These are phyloP conservation scores for Silurus glanis DNA, from an alignment of 2,113 vertebrate species.

Conservation along the genomic window DNA sequence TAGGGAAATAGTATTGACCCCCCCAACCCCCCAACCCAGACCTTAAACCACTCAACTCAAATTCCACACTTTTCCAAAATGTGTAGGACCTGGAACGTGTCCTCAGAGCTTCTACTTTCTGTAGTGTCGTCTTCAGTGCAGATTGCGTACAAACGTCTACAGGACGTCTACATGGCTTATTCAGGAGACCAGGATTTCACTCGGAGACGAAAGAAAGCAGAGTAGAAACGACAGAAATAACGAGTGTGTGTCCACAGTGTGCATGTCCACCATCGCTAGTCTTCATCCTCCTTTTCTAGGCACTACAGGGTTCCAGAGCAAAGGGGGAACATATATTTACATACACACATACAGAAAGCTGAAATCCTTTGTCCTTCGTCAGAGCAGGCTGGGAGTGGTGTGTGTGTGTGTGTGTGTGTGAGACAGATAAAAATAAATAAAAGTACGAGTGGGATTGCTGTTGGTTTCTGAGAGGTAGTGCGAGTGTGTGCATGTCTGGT, in stretches of 20 bases:
- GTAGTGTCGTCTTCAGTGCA: conserved; percentile 27
- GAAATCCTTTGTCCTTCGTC: neutral
- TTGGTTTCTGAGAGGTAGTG: conserved; percentile 53
- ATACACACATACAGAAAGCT: neutral
- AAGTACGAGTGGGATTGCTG: conserved; percentile 39
- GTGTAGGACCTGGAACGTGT: neutral
- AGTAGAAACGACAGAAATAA: conserved; percentile 3
- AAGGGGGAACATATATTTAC: neutral
- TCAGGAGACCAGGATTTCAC: conserved; percentile 20
- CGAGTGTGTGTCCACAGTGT: conserved; percentile 44
- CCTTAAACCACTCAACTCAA: too few species aligned
- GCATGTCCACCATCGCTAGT: conserved; percentile 45
- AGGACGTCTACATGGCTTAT: conserved; percentile 38
- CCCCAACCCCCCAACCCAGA: too few species aligned
- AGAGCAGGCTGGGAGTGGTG: neutral
- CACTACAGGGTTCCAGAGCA: conserved; percentile 42
- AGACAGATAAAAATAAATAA: neutral
- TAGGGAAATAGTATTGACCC: too few species aligned
- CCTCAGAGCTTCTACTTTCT: conserved; percentile 10
- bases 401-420: too few species aligned
- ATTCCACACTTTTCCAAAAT: too few species aligned
- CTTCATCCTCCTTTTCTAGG: conserved; percentile 54
- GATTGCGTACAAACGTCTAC: neutral
- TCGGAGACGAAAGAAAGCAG: neutral
- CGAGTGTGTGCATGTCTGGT: conserved; percentile 41